Conservation (phyloP, 1,140 invertebrate species). For the Protaetia brevitarsis region DNA sequence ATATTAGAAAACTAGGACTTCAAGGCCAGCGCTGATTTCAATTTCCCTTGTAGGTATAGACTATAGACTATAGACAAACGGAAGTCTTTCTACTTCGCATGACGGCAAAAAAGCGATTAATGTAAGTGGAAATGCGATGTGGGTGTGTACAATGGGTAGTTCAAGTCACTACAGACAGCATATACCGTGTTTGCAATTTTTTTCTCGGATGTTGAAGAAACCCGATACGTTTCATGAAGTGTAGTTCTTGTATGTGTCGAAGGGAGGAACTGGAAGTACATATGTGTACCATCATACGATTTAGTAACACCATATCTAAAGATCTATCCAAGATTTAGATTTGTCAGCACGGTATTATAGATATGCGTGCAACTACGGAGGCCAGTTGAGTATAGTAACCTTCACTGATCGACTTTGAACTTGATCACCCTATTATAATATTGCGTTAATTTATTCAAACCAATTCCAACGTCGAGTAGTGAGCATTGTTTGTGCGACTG, state of each 20-base stretch:
- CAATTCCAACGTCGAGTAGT: neutral
- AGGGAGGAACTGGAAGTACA: too few relatives aligned
- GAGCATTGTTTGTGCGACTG: too few relatives aligned
- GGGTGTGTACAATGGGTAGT: neutral
- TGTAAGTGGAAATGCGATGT: neutral
- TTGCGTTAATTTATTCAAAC: neutral
- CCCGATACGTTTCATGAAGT: too few relatives aligned
- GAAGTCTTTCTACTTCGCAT: neutral
- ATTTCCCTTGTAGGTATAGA: neutral
- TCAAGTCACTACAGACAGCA: neutral
- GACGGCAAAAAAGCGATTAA: too few relatives aligned
- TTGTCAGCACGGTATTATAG: too few relatives aligned
- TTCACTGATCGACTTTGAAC: neutral
- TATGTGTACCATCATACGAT: too few relatives aligned
- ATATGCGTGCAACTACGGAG: neutral
- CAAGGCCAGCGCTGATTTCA: neutral
- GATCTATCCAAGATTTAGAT: too few relatives aligned
- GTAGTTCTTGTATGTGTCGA: too few relatives aligned
- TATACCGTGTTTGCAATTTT: neutral
- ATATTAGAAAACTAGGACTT: neutral
- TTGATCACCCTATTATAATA: neutral
- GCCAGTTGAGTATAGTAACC: neutral
- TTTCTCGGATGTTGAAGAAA: too few relatives aligned
- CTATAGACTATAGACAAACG: neutral
- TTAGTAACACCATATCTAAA: too few relatives aligned